A percentile compares a stretch with the other conserved stretches of the same genome.
These are phyloP conservation scores for Dromaius novaehollandiae DNA, from an alignment of 2,113 vertebrate species.

Conservation along the genomic window DNA sequence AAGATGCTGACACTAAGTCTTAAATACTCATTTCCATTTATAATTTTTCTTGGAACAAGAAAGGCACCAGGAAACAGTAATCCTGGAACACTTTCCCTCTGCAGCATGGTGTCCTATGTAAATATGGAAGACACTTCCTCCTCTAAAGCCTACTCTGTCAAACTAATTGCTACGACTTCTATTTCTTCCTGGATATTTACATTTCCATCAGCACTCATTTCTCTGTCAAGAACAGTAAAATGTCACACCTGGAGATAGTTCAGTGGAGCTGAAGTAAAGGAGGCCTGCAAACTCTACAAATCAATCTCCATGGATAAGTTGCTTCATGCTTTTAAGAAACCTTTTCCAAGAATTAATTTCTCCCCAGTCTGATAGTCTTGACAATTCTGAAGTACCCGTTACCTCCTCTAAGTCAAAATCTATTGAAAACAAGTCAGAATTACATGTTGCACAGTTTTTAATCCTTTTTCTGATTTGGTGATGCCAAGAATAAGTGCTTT, in stretches of 20 bases:
- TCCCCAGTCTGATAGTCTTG: constrained; percentile 52
- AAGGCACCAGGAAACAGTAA: not conserved
- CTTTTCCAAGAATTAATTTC: constrained; percentile 64
- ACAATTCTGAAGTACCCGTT: constrained; percentile 61
- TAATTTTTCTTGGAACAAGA: not conserved
- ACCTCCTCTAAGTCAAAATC: constrained; percentile 19
- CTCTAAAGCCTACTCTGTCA: not conserved
- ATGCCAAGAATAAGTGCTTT: constrained; percentile 35
- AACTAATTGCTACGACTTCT: constrained; percentile 17
- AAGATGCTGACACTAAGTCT: not conserved
- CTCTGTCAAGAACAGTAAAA: constrained; percentile 52
- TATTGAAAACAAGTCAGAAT: constrained; percentile 23
- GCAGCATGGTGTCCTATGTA: not conserved
- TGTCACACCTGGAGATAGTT: constrained; percentile 50
- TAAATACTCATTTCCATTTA: not conserved
- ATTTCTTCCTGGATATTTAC: constrained; percentile 49
- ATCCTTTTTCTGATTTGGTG: not conserved
- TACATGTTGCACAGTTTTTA: not conserved
- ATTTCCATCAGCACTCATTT: constrained; percentile 57
- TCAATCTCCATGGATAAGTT: constrained; percentile 29
- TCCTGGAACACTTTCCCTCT: not conserved
- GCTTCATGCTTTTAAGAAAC: constrained; percentile 60
- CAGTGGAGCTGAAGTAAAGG: constrained; percentile 66
- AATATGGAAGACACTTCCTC: not conserved
- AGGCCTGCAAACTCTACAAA: constrained; percentile 46